phyloP scores from a whole-genome alignment of 2,888 invertebrate genomes.

The Cheilosia impressa region DNA sequence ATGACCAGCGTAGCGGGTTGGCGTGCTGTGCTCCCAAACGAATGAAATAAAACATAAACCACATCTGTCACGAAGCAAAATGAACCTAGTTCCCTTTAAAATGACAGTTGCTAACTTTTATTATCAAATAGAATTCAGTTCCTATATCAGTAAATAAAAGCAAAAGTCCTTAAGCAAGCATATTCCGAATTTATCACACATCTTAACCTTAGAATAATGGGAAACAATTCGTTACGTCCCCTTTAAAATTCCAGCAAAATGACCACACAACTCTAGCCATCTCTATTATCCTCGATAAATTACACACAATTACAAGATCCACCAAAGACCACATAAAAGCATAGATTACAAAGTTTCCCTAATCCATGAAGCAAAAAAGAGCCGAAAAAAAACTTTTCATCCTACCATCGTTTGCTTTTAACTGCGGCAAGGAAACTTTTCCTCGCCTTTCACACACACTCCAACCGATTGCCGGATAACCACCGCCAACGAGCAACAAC shows the following conservation, averaged over 20 bases:
- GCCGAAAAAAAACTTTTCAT: slow-evolving; percentile 36
- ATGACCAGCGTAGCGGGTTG: too few species aligned
- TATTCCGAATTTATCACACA: too few species aligned
- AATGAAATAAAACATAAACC: too few species aligned
- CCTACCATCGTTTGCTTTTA: slow-evolving; percentile 30
- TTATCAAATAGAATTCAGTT: too few species aligned
- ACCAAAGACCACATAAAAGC: slow-evolving; percentile 60
- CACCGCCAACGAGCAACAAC: slow-evolving; percentile 19
- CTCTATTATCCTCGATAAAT: slow-evolving; percentile 51
- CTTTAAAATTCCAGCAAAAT: not conserved
- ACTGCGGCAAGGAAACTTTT: slow-evolving; percentile 31
- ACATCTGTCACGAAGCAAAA: too few species aligned
- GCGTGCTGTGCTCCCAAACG: too few species aligned
- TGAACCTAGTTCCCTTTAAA: too few species aligned
- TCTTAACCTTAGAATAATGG: too few species aligned
- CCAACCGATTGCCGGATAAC: slow-evolving; percentile 14
- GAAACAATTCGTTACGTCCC: too few species aligned
- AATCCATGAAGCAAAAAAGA: slow-evolving; percentile 27
- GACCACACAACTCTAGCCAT: slow-evolving; percentile 2
- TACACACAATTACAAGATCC: slow-evolving; percentile 62
- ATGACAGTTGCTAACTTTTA: too few species aligned
- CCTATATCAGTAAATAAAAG: too few species aligned
- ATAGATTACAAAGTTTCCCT: slow-evolving; percentile 54
- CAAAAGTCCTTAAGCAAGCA: too few species aligned
- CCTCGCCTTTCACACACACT: slow-evolving; percentile 10